These are phyloP conservation scores for Euleptes europaea DNA, from an alignment of 2,113 vertebrate genomes.

Conservation along the genomic window DNA sequence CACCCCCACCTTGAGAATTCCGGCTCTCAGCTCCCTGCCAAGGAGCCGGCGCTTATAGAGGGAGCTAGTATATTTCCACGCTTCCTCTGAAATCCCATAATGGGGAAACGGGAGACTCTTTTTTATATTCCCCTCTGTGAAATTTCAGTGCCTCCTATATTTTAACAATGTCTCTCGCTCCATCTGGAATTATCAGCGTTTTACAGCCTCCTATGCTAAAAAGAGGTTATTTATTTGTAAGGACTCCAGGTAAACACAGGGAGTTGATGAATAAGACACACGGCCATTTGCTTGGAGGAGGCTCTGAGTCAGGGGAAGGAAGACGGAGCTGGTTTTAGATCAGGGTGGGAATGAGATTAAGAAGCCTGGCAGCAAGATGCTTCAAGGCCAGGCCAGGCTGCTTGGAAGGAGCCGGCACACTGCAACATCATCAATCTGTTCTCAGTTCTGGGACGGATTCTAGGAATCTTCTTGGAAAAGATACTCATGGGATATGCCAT, in stretches of 20 bases:
- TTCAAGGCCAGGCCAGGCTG: not conserved
- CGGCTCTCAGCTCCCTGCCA: not conserved
- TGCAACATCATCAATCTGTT: not conserved
- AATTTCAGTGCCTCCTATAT: constrained; percentile 29
- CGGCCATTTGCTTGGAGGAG: not conserved
- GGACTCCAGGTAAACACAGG: constrained; percentile 5
- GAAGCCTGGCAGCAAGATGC: not conserved
- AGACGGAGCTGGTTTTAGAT: not conserved
- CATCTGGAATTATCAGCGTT: constrained; percentile 19
- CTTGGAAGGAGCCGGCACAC: not conserved
- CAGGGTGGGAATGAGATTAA: not conserved
- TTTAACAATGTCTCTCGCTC: constrained; percentile 19
- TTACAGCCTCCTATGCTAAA: constrained; percentile 25
- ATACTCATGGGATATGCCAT: not conserved
- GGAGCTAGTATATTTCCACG: not conserved
- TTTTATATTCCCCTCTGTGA: constrained; percentile 18
- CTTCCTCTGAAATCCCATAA: not conserved
- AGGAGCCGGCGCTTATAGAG: not conserved
- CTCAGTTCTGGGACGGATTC: not conserved
- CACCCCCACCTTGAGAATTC: not conserved
- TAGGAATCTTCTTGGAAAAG: not conserved
- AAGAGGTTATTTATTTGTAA: constrained; percentile 10
- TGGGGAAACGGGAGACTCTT: not conserved
- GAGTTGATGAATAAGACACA: not conserved
- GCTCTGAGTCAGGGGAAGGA: not conserved